A percentile compares a stretch with the other conserved stretches of the same genome.
These are phyloP conservation scores for Spea bombifrons DNA, from an alignment of 2,113 vertebrate species.

Conservation along the genomic window DNA sequence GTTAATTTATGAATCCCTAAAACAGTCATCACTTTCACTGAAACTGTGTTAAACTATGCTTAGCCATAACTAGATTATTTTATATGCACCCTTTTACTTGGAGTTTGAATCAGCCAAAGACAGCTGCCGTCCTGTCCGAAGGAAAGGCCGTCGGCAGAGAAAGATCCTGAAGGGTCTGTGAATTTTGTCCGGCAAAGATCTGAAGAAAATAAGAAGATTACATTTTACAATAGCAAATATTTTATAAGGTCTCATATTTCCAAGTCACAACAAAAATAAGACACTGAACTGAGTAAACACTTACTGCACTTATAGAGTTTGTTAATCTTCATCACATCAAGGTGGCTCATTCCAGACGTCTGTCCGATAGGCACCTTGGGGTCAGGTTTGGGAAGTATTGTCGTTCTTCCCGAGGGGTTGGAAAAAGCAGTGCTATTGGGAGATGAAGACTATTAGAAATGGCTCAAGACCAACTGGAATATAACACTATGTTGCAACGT, in stretches of 20 bases:
- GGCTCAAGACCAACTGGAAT: no score
- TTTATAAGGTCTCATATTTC: no score
- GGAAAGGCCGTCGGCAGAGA: not conserved
- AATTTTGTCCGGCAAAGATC: not conserved
- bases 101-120: not conserved
- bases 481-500: no score
- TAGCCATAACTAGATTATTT: no score
- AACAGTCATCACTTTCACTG: no score
- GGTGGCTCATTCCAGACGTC: conserved; percentile 1
- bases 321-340: conserved; percentile 34
- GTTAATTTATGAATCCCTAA: no score
- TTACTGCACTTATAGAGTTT: conserved; percentile 43
- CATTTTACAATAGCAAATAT: no score
- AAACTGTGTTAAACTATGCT: no score
- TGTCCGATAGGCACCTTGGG: conserved; percentile 18
- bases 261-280: no score
- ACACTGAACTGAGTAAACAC: not conserved
- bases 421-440: conserved; percentile 3
- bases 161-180: not conserved
- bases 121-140: not conserved
- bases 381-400: conserved; percentile 17
- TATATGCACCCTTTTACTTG: not conserved
- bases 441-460: no score
- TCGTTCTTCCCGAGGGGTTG: conserved; percentile 7
- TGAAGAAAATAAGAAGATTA: not conserved